Evolutionary conservation across 2,888 invertebrate genomes (phyloP).

Genomic region (Ditylenchus weischeri): DNA sequence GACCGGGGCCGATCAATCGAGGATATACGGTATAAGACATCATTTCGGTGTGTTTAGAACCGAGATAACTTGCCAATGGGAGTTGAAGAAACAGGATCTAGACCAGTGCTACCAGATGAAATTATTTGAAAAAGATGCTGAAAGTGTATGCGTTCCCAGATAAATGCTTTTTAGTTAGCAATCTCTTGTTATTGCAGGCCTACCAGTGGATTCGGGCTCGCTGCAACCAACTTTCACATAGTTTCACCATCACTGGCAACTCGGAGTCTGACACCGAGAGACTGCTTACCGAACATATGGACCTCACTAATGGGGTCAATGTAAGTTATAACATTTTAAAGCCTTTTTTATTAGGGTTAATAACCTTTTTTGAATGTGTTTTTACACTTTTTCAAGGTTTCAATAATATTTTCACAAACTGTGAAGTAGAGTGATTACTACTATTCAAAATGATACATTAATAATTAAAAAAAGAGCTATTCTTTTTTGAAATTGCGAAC

Average conservation of each 20-base stretch:
- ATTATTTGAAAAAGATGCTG: constrained; percentile 93
- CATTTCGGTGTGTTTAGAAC: constrained; percentile 64
- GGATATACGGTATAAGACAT: too few relatives aligned
- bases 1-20: too few relatives aligned
- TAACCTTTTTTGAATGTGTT: too few relatives aligned
- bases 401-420: too few relatives aligned
- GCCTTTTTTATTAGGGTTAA: too few relatives aligned
- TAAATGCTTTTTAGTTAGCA: background rate
- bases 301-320: constrained; percentile 26
- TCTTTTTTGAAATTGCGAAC: too few relatives aligned
- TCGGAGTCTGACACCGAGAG: constrained; percentile 26
- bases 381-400: too few relatives aligned
- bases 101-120: constrained; percentile 93
- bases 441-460: too few relatives aligned
- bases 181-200: constrained; percentile 16
- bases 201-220: constrained; percentile 32
- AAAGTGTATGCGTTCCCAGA: constrained; percentile 63
- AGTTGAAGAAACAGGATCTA: constrained; percentile 85
- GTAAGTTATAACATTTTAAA: constrained; percentile 9
- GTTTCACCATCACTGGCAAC: constrained; percentile 33
- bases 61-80: constrained; percentile 87
- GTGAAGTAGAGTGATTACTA: too few relatives aligned
- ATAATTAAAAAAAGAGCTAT: too few relatives aligned
- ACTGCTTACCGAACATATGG: constrained; percentile 32
- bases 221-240: constrained; percentile 27